Percentiles rank a stretch among this genome's conserved stretches.
Evolutionary conservation across 2,113 vertebrate species (phyloP).

Genomic region (Abramis brama): DNA sequence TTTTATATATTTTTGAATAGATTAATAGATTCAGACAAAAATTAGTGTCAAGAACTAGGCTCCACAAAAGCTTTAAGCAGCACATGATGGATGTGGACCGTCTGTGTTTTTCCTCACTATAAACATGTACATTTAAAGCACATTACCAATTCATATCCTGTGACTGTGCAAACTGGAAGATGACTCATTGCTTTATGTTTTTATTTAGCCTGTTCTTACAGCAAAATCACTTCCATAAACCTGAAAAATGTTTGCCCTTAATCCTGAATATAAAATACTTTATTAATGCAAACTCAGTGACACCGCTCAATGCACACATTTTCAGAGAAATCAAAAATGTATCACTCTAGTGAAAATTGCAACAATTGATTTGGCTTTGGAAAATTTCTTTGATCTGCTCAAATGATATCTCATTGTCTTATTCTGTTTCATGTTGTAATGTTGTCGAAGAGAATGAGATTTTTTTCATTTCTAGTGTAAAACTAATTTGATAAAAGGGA

Average conservation of each 20-base stretch:
- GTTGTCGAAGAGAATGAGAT: neutral
- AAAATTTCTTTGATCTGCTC: neutral
- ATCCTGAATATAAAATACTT: neutral
- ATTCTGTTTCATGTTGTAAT: neutral
- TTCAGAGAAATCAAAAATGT: neutral
- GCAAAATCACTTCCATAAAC: neutral
- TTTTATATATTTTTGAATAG: neutral
- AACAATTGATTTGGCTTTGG: neutral
- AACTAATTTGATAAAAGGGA: constrained; percentile 4
- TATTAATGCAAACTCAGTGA: neutral
- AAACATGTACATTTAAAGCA: neutral
- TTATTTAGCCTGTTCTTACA: neutral
- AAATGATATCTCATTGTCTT: neutral
- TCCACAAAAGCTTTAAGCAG: neutral
- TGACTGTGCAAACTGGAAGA: neutral
- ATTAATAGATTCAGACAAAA: neutral
- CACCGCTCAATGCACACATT: neutral
- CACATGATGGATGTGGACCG: neutral
- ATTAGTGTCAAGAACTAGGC: neutral
- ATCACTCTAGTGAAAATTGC: neutral
- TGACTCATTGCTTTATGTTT: neutral
- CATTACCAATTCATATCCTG: neutral
- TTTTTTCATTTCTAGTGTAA: neutral
- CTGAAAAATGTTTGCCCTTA: neutral
- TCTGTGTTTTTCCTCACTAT: neutral